These are phyloP conservation scores for Formica aserva DNA, from an alignment of 2,888 invertebrate genomes.

Conservation along the genomic window DNA sequence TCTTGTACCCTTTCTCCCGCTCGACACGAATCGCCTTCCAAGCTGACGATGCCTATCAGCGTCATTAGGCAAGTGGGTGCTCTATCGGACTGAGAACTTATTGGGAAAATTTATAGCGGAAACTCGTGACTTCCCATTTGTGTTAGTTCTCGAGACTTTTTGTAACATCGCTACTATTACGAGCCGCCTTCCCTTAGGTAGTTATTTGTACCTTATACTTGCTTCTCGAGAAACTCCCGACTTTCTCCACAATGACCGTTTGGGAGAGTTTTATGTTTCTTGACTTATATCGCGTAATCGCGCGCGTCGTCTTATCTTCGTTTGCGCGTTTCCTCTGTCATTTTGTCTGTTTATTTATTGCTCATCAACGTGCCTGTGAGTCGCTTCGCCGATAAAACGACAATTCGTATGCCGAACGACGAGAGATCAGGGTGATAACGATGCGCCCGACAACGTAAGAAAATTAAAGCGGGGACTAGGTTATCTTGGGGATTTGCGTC, in stretches of 20 bases:
- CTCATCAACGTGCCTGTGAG: constrained; percentile 31
- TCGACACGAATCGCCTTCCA: constrained; percentile 57
- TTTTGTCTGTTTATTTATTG: constrained; percentile 9
- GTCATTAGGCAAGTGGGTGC: constrained; percentile 64
- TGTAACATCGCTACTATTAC: constrained; percentile 24
- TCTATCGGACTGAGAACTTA: constrained; percentile 61
- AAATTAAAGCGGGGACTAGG: constrained; percentile 36
- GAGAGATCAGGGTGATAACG: constrained; percentile 21
- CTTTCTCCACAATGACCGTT: constrained; percentile 5
- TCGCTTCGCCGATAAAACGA: constrained; percentile 1
- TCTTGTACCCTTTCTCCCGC: constrained; percentile 22
- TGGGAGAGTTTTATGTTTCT: constrained; percentile 10
- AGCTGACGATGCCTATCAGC: constrained; percentile 60
- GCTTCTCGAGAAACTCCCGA: constrained; percentile 1
- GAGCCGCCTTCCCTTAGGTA: background rate
- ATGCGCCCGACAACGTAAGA: background rate
- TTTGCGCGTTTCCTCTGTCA: background rate
- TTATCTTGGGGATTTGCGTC: constrained; percentile 28
- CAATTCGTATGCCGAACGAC: constrained; percentile 17
- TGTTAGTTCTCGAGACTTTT: constrained; percentile 2
- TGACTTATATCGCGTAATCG: constrained; percentile 26
- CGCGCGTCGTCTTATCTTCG: background rate
- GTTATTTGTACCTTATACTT: constrained; percentile 27
- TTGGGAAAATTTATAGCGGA: constrained; percentile 49
- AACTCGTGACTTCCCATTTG: constrained; percentile 22